phyloP scores from a whole-genome alignment of 2,888 invertebrate genomes.

The Ecliptopera silaceata region DNA sequence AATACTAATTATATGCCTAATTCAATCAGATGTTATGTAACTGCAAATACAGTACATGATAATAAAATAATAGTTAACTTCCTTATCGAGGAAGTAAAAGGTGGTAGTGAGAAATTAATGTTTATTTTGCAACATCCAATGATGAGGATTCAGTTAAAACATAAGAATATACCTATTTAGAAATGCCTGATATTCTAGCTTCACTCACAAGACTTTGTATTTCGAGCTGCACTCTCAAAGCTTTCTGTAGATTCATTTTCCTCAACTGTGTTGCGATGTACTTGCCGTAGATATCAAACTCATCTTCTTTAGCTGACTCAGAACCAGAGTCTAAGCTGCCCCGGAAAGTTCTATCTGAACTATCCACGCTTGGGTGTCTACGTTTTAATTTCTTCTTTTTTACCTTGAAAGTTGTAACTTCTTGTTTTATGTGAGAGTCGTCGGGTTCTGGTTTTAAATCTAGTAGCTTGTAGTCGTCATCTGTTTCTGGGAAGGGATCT shows the following conservation, averaged over 20 bases:
- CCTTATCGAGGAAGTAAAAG: no score
- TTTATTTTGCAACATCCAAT: no score
- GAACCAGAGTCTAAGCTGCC: slow-evolving; percentile 46
- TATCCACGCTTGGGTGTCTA: slow-evolving; percentile 49
- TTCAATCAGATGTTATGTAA: no score
- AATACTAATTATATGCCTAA: no score
- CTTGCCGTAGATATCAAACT: slow-evolving; percentile 76
- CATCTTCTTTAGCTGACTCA: slow-evolving; percentile 60
- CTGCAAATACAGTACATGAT: no score
- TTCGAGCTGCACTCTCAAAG: slow-evolving; percentile 65
- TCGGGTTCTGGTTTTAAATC: slow-evolving; percentile 52
- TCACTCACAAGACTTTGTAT: slow-evolving; percentile 71
- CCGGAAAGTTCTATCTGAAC: slow-evolving; percentile 49
- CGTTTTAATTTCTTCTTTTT: slow-evolving; percentile 60
- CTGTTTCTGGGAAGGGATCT: slow-evolving; percentile 47
- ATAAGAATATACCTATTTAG: slow-evolving; percentile 21
- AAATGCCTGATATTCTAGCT: slow-evolving; percentile 62
- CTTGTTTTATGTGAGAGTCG: slow-evolving; percentile 35
- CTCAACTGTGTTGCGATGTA: slow-evolving; percentile 74
- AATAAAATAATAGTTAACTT: no score
- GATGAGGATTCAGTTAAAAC: background rate
- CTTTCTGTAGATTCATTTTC: slow-evolving; percentile 65
- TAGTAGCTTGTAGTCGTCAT: slow-evolving; percentile 48
- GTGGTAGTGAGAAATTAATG: no score
- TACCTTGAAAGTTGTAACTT: slow-evolving; percentile 37